These are phyloP conservation scores for Cavia porcellus DNA, from an alignment of 2,113 vertebrate species.

Conservation along the genomic window DNA sequence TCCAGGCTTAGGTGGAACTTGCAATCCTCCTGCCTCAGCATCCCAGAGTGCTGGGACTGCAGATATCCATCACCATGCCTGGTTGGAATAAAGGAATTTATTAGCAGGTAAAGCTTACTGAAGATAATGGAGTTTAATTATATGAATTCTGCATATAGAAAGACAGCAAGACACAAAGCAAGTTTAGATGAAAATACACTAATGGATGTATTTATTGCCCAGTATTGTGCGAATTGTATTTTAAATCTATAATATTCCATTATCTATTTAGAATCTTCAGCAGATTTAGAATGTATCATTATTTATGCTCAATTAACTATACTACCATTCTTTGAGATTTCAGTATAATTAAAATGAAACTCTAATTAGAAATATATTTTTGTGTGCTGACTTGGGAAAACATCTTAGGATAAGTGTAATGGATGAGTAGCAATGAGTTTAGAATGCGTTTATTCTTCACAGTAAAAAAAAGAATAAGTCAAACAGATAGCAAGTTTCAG, in stretches of 20 bases:
- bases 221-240: neutral
- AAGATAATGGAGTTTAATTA: neutral
- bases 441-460: neutral
- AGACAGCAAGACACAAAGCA: neutral
- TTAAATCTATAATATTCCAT: neutral
- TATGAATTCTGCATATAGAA: neutral
- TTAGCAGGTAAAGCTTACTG: neutral
- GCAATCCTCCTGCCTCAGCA: neutral
- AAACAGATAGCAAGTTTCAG: neutral
- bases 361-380: constrained; percentile 47
- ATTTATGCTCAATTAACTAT: neutral
- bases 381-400: constrained; percentile 27
- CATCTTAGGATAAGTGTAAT: constrained; percentile 35
- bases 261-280: constrained; percentile 8
- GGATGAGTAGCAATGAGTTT: neutral
- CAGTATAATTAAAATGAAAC: constrained; percentile 52
- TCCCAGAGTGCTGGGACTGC: neutral
- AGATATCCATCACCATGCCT: neutral
- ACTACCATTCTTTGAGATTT: neutral
- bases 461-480: neutral
- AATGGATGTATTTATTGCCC: neutral
- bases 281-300: neutral
- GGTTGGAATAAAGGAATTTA: neutral
- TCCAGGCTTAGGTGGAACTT: neutral
- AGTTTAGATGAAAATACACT: neutral